Base-by-base conservation (phyloP, 1,140 invertebrate species). In the Drosophila sp. region DNA sequence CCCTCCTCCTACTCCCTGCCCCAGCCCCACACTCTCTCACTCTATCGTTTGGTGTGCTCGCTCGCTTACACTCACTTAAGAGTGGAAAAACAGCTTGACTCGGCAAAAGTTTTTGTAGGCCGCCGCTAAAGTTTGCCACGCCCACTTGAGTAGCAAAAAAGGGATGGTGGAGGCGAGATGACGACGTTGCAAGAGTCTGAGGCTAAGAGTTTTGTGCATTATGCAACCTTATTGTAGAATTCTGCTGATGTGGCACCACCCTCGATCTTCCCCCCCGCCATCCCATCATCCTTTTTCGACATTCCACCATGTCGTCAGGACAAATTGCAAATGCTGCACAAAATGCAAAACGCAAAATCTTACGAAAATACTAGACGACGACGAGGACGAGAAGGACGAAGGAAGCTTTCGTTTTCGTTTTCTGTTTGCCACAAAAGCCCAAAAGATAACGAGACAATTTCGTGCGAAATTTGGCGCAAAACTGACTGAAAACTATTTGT, bases 241-340 rank as follows among this genome's bases (percentile, higher is more conserved):
- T 72, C 50, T 78, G 76, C 76, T 78, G 76, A 78, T 77, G 74
- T 58, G 68, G 76, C 76, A 76, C 69, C 54, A 63, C 44, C 69
- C 27, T 27, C 25, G 29, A n/a, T 10, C 65, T 29, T n/a, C 17
- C 27, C 27, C 23, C 25, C 65, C 29, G 4, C 17, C 27, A 3
- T 65, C 33, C 50, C 57, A 38, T 25, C 40, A 44, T 38, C 17
- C 17, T 17, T 17, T 17, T 17, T 6, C 30, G 7, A 11, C 25
- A 38, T 38, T 10, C 30, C 8, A 11, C 25, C 56, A 29, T 50
- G 44, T 50, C 44, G 44, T 50, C 66, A 64, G 57, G 57, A 76
- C 73, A 77, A 78, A 78, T 78, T 77, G 76, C 76, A 78, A 78
- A 78, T 77, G 68, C 74, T 75, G 76, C 76, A 78, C 67, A 78